phyloP scores from a whole-genome alignment of 2,797 vertebrate genomes.

The Loriculus beryllinus region DNA sequence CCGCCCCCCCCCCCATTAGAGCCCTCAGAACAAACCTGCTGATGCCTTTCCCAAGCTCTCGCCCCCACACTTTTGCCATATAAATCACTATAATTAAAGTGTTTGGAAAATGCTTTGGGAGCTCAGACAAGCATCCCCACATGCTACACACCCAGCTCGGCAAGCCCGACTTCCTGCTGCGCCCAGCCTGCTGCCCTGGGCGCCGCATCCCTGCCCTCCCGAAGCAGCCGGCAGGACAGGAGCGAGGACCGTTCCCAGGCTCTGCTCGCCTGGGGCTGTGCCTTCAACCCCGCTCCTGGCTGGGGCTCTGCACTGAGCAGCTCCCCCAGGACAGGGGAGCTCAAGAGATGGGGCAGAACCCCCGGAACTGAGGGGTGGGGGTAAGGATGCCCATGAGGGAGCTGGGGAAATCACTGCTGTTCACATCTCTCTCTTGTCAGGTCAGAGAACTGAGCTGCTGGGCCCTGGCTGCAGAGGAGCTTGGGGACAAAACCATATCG shows the following conservation, averaged over 20 bases:
- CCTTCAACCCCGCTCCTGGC: background rate
- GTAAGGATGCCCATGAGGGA: accelerated
- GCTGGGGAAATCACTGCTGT: accelerated
- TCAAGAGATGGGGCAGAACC: background rate
- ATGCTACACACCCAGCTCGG: slow-evolving; percentile 57
- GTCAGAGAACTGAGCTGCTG: background rate
- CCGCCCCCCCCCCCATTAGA: slow-evolving; percentile 32
- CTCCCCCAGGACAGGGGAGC: background rate
- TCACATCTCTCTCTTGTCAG: accelerated
- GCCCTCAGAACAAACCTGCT: slow-evolving; percentile 47
- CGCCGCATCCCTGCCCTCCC: slow-evolving; percentile 52
- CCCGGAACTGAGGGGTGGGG: too few relatives aligned
- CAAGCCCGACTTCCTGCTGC: slow-evolving; percentile 49
- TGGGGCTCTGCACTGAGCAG: accelerated
- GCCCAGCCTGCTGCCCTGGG: background rate
- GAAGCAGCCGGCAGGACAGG: background rate
- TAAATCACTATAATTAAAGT: slow-evolving; percentile 67
- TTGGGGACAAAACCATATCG: accelerated
- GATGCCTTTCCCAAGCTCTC: slow-evolving; percentile 62
- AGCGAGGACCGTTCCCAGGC: slow-evolving; percentile 36
- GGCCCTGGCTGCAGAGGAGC: background rate
- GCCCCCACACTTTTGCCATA: slow-evolving; percentile 58
- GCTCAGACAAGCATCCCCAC: slow-evolving; percentile 61
- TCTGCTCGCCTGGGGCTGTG: background rate
- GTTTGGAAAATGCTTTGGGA: slow-evolving; percentile 60